These are phyloP conservation scores for Diachrysia chrysitis DNA, from an alignment of 2,888 invertebrate species.

Conservation along the genomic window DNA sequence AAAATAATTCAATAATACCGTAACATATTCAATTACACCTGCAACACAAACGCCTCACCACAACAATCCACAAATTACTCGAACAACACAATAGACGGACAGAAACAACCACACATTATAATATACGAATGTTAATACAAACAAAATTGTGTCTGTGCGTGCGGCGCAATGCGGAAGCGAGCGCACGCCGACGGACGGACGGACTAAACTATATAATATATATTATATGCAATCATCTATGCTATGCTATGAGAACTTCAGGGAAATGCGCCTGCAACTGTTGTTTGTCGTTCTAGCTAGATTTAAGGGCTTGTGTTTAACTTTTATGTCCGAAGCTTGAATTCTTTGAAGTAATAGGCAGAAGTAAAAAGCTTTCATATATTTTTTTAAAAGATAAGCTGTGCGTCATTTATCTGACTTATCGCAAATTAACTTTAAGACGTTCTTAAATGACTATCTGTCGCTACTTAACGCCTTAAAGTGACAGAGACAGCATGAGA, in stretches of 20 bases:
- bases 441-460: no score
- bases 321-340: neutral
- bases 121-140: conserved; percentile 56
- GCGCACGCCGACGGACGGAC: conserved; percentile 57
- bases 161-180: conserved; percentile 76
- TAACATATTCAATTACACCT: neutral
- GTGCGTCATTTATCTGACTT: no score
- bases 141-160: conserved; percentile 64
- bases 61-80: conserved; percentile 33
- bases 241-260: conserved; percentile 15
- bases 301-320: neutral
- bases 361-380: neutral
- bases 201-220: conserved; percentile 45
- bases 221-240: conserved; percentile 46
- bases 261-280: conserved; percentile 22
- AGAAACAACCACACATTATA: conserved; percentile 53
- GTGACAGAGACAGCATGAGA: no score
- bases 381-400: no score
- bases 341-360: neutral
- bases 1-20: no score
- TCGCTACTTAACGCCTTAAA: no score
- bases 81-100: conserved; percentile 52
- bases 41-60: neutral
- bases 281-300: conserved; percentile 29
- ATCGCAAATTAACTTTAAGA: no score